phyloP scores from a whole-genome alignment of 2,888 invertebrate species.

The Lochmaea crataegi region DNA sequence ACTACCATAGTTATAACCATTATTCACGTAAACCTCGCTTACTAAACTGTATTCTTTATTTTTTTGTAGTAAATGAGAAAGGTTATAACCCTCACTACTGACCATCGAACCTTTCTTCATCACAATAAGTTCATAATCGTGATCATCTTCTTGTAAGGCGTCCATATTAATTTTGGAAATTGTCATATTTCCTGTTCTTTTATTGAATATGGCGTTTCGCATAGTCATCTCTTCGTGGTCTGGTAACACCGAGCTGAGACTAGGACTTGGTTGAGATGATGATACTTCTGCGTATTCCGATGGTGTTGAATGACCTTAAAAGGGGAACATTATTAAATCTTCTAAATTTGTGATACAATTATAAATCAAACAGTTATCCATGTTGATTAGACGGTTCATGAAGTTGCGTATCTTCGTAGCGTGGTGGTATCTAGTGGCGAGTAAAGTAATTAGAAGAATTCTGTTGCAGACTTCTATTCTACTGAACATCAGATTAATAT shows the following conservation, averaged over 20 bases:
- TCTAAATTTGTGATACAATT: no score
- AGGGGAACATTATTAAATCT: slow-evolving; percentile 52
- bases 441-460: no score
- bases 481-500: no score
- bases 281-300: slow-evolving; percentile 74
- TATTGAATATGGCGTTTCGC: slow-evolving; percentile 79
- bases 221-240: slow-evolving; percentile 85
- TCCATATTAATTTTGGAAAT: slow-evolving; percentile 62
- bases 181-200: slow-evolving; percentile 70
- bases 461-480: no score
- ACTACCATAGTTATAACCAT: slow-evolving; percentile 76
- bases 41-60: slow-evolving; percentile 75
- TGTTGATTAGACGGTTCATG: no score
- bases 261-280: slow-evolving; percentile 79
- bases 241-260: slow-evolving; percentile 78
- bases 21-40: slow-evolving; percentile 83
- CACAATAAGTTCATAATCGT: slow-evolving; percentile 66
- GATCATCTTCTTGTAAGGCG: slow-evolving; percentile 56
- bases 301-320: slow-evolving; percentile 68
- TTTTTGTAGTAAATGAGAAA: slow-evolving; percentile 66
- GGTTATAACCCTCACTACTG: slow-evolving; percentile 64
- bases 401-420: no score
- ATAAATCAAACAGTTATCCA: no score
- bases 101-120: slow-evolving; percentile 54
- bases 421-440: no score